A percentile compares a stretch with the other conserved stretches of the same genome.
Conservation (phyloP, 2,888 invertebrate species). For the Pasiphila rectangulata region DNA sequence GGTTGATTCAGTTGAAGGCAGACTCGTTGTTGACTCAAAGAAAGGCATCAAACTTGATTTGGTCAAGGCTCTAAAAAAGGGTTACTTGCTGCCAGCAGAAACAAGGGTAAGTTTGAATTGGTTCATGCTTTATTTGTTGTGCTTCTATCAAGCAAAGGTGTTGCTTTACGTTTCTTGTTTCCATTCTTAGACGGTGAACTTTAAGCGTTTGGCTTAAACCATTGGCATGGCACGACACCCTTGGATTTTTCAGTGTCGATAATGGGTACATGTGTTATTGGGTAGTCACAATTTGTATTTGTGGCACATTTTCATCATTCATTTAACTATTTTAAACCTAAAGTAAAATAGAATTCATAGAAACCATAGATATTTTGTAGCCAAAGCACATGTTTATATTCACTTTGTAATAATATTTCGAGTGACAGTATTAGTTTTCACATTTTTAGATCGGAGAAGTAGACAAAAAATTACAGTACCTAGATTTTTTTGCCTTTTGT, state of each 20-base stretch:
- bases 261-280: slow-evolving; percentile 38
- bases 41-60: slow-evolving; percentile 86
- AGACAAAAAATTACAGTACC: slow-evolving; percentile 23
- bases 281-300: slow-evolving; percentile 57
- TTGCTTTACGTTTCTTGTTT: slow-evolving; percentile 74
- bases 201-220: slow-evolving; percentile 74
- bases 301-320: slow-evolving; percentile 48
- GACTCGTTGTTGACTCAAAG: slow-evolving; percentile 80
- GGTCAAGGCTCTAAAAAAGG: slow-evolving; percentile 91
- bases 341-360: slow-evolving; percentile 33
- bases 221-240: slow-evolving; percentile 77
- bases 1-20: slow-evolving; percentile 88
- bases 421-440: slow-evolving; percentile 42
- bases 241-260: slow-evolving; percentile 60
- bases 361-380: slow-evolving; percentile 34
- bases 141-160: slow-evolving; percentile 74
- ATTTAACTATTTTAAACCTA: not conserved
- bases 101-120: slow-evolving; percentile 90
- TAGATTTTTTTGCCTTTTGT: slow-evolving; percentile 41
- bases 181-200: slow-evolving; percentile 69
- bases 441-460: slow-evolving; percentile 21
- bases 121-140: slow-evolving; percentile 51
- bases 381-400: slow-evolving; percentile 46
- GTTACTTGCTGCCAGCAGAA: slow-evolving; percentile 94
- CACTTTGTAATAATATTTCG: slow-evolving; percentile 39